A percentile compares a stretch with the other conserved stretches of the same genome.
Evolutionary conservation across 1,140 invertebrate species (phyloP).

Genomic region (Diabrotica undecimpunctata): DNA sequence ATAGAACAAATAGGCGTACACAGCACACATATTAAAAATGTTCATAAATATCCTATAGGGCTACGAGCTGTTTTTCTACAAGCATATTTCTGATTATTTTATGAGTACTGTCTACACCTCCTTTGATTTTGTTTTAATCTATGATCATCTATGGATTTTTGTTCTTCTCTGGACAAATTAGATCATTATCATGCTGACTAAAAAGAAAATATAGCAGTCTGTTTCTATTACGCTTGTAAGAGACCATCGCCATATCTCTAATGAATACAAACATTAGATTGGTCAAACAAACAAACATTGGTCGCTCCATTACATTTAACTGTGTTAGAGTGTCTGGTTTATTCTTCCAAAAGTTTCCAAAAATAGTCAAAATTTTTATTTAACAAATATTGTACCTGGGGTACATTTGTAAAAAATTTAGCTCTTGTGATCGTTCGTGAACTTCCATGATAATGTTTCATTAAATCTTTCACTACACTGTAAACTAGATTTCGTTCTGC

Average conservation of each 20-base stretch:
- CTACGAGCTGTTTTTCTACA: not conserved
- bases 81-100: constrained; percentile 13
- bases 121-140: constrained; percentile 27
- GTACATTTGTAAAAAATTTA: constrained; percentile 25
- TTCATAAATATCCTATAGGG: too few relatives aligned
- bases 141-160: constrained; percentile 47
- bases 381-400: constrained; percentile 31
- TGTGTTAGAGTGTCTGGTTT: not conserved
- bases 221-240: constrained; percentile 36
- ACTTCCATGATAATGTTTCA: too few relatives aligned
- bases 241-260: constrained; percentile 33
- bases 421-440: constrained; percentile 20
- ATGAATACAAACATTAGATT: constrained; percentile 36
- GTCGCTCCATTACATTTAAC: constrained; percentile 4
- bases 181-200: constrained; percentile 29
- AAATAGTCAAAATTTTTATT: constrained; percentile 38
- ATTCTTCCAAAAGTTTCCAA: constrained; percentile 37
- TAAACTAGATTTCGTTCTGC: too few relatives aligned
- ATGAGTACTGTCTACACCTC: constrained; percentile 28
- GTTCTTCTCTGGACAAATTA: not conserved
- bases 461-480: too few relatives aligned
- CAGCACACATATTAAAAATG: too few relatives aligned
- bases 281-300: too few relatives aligned
- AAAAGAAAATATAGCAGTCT: constrained; percentile 34
- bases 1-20: too few relatives aligned